phyloP scores from a whole-genome alignment of 2,797 vertebrate genomes.

The Hirundo rustica region DNA sequence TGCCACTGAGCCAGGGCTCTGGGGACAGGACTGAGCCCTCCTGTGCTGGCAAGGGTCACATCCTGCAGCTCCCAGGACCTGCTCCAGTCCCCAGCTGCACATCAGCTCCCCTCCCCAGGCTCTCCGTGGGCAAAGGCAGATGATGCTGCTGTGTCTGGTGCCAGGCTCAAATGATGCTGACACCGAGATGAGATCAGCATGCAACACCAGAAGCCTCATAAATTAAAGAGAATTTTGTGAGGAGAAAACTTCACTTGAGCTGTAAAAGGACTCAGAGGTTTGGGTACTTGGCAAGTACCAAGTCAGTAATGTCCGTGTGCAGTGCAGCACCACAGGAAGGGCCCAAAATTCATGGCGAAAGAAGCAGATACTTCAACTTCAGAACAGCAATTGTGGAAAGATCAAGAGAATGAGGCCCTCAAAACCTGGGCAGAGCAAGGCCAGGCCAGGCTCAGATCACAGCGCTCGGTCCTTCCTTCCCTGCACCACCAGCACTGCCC shows the following conservation, averaged over 20 bases:
- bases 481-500: not conserved
- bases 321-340: not conserved
- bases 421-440: not conserved
- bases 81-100: not conserved
- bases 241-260: not conserved
- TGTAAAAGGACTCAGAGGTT: not conserved
- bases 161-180: not conserved
- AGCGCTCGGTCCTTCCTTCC: not conserved
- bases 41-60: not conserved
- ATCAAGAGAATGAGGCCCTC: not conserved
- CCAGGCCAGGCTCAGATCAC: not conserved
- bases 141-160: not conserved
- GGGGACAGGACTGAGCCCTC: not conserved
- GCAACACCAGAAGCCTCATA: not conserved
- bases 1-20: not conserved
- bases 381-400: not conserved
- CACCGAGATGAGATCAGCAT: accelerated
- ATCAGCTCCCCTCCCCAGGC: not conserved
- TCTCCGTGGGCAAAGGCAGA: not conserved
- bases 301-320: accelerated
- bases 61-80: not conserved
- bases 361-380: not conserved
- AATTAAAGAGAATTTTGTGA: not conserved
- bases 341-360: accelerated
- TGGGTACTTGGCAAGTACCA: not conserved